Evolutionary conservation across 2,888 invertebrate species (phyloP), one percentile per base, ranked within the genome.

Genomic region (Frankliniella intonsa): DNA sequence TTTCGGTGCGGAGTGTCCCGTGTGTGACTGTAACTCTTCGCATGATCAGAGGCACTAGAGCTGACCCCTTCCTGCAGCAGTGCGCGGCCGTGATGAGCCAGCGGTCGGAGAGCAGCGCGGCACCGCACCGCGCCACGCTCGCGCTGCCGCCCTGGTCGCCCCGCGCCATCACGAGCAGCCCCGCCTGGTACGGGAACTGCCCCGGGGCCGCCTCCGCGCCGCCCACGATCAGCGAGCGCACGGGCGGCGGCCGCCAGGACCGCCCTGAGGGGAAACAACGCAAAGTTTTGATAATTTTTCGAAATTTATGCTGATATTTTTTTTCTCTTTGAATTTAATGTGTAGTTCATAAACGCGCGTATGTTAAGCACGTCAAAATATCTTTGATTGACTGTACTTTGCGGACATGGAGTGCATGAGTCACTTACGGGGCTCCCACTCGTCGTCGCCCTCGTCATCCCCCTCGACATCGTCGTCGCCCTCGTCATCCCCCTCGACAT

Each of bases 131-230:
- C 25, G 22, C 22, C 55, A 55, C 69, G 69, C 22, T 22, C 11
- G 22, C 69, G 22, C 3, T 22, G n/a, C 69, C 69, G 25, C 25
- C 69, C 62, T n/a, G 62, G 25, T 2, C 69, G 69, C 25, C 10
- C 69, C 69, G 25, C 8, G 10, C 69, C 25, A 12, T 25, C 69
- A 76, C 69, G 25, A 76, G 8, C 69, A 76, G 69, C 22, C 69
- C 69, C 25, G 69, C 69, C 69, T 76, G 69, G 69, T 76, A 76
- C n/a, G 69, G 69, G 69, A 76, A 76, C 69, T 76, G 69, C 11
- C 25, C 69, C 69, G 69, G 69, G 22, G 69, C n/a, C 11, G 69
- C 69, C 22, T 8, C 69, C 69, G 25, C 69, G 69, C 69, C 69
- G 11, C 69, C 69, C 69, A 76, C 69, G 22, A 76, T 25, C 22